Evolutionary conservation across 2,888 invertebrate species (phyloP), one percentile per base, ranked within the genome.

Genomic region (Cephus nigrinus): DNA sequence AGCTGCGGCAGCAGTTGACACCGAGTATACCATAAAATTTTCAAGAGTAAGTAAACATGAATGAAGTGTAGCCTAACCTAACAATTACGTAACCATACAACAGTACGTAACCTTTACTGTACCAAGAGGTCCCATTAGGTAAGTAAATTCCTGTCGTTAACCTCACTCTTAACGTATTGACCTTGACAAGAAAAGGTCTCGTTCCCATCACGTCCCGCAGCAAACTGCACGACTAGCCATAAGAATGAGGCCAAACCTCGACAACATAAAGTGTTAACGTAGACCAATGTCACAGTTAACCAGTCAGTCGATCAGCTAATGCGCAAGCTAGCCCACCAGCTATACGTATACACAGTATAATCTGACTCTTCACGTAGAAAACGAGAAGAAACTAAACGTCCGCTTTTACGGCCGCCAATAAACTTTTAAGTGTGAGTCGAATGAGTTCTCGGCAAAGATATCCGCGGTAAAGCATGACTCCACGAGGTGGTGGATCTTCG

Each of bases 391-490:
- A 89, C 90, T 88, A 86, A 90, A 89, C 89, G 89, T 86, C 87
- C 84, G 86, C 84, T 87, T 91, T 91, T 91, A 91, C 85, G 89
- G 84, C 86, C 86, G 86, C 86, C 91, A 90, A 91, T 91, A 91
- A 91, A 91, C 86, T 90, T 91, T 91, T 90, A 91, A 91, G 91
- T 90, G 91, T 91, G 89, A 87, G 89, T 90, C 88, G 91, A 91
- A 91, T 89, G 88, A 84, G 84, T 79, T 82, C 55, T 23, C 55
- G 55, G 55, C 23, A 82, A 77, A 76, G 78, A 74, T 74, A 74
- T 71, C 69, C 77, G 72, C 80, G 74, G 71, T 75, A 76, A 75
- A 80, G 75, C 78, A 76, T 74, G 75, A 71, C 78, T 76, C 73
- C 72, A 36, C 72, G 77, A 68, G 69, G 71, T 55, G 23, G 23